phyloP scores from a whole-genome alignment of 2,113 vertebrate genomes.

The Aptenodytes patagonicus region DNA sequence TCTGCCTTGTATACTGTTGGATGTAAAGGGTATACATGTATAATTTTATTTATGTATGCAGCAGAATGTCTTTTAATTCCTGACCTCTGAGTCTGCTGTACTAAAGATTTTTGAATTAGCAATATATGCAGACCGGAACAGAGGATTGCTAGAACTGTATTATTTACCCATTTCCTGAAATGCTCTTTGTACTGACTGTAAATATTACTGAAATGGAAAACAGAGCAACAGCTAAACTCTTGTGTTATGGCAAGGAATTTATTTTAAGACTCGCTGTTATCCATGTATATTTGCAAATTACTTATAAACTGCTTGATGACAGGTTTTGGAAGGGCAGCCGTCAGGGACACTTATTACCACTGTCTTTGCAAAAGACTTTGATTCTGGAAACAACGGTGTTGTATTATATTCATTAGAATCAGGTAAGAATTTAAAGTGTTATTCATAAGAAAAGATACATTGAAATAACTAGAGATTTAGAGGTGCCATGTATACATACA shows the following conservation, averaged over 20 bases:
- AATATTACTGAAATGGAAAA: not conserved
- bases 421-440: slow-evolving; percentile 71
- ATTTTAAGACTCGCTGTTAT: not conserved
- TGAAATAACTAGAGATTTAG: not conserved
- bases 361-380: slow-evolving; percentile 88
- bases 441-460: not conserved
- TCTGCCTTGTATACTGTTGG: rapidly evolving
- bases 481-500: not conserved
- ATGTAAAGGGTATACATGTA: rapidly evolving
- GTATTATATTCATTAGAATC: slow-evolving; percentile 78
- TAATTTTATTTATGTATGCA: rapidly evolving
- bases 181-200: not conserved
- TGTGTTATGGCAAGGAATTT: not conserved
- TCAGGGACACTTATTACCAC: slow-evolving; percentile 79
- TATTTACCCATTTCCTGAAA: not conserved
- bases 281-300: not conserved
- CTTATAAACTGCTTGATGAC: slow-evolving; percentile 36
- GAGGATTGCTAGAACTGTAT: not conserved
- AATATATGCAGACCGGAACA: rapidly evolving
- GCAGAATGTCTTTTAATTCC: not conserved
- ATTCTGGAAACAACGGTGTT: slow-evolving; percentile 85
- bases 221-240: not conserved
- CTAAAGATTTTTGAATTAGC: not conserved
- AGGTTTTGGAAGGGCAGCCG: slow-evolving; percentile 85
- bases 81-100: rapidly evolving